These are phyloP conservation scores for Archegozetes longisetosus DNA, from an alignment of 1,140 invertebrate genomes.

Conservation along the genomic window DNA sequence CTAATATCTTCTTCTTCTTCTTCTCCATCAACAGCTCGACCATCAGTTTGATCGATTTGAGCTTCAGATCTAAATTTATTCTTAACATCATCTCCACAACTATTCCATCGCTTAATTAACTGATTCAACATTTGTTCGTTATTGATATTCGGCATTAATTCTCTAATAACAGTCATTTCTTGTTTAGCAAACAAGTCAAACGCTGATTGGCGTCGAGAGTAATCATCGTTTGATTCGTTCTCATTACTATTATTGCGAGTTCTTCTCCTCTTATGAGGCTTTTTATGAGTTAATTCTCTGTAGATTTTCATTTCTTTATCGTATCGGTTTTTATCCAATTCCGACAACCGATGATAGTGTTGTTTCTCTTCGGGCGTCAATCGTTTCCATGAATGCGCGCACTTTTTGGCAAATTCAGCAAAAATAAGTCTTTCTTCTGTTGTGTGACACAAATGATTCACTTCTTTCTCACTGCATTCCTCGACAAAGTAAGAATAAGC, in stretches of 20 bases:
- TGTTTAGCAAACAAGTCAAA: slow-evolving; percentile 8
- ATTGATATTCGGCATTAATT: slow-evolving; percentile 1
- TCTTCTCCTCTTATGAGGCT: not conserved
- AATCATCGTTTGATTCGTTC: not conserved
- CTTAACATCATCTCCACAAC: not conserved
- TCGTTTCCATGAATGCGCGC: not conserved
- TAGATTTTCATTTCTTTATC: not conserved
- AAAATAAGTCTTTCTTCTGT: not conserved
- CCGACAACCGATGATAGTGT: slow-evolving; percentile 1
- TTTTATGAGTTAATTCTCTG: not conserved
- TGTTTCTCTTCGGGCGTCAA: not conserved
- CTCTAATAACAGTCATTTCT: slow-evolving; percentile 5
- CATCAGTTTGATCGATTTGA: not conserved
- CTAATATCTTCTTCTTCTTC: not conserved
- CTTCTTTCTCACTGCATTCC: not conserved
- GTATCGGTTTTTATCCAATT: slow-evolving; percentile 4
- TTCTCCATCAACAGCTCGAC: not conserved
- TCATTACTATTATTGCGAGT: not conserved
- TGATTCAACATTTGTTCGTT: slow-evolving; percentile 8
- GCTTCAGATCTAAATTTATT: slow-evolving; percentile 3
- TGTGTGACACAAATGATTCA: not conserved
- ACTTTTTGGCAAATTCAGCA: slow-evolving; percentile 4
- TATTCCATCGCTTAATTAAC: slow-evolving; percentile 5
- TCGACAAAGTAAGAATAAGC: not conserved
- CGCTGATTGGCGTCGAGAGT: not conserved